Evolutionary conservation across 2,888 invertebrate species (phyloP).

Genomic region (Fissipunctia ypsillon): DNA sequence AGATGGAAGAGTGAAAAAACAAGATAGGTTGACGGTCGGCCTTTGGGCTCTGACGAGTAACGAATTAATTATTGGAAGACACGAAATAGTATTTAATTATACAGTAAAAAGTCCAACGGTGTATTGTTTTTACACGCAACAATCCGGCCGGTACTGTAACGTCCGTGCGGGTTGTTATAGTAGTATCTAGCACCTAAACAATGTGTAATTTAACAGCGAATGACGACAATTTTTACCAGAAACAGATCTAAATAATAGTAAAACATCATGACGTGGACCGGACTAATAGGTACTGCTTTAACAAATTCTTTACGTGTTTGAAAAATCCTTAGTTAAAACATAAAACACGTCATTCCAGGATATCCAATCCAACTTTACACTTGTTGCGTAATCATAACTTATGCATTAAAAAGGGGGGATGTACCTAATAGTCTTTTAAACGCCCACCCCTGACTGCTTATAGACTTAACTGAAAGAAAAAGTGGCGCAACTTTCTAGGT

Average conservation of each 20-base stretch:
- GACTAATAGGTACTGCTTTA: neutral
- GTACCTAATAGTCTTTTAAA: neutral
- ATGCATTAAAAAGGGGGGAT: neutral
- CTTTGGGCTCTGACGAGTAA: no score
- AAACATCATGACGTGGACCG: neutral
- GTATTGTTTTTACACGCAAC: no score
- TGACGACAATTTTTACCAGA: neutral
- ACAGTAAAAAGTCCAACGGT: no score
- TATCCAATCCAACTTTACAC: neutral
- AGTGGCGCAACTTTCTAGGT: neutral
- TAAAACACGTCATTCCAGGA: neutral
- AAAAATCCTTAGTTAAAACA: neutral
- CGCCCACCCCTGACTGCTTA: neutral
- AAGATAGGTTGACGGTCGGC: no score
- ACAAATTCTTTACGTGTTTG: neutral
- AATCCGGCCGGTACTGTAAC: no score
- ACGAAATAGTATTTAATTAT: no score
- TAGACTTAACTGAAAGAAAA: constrained; percentile 9
- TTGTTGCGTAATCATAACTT: constrained; percentile 19
- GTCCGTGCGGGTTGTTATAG: no score
- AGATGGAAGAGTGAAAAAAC: no score
- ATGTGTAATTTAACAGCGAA: no score
- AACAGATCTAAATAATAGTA: neutral
- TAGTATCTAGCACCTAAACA: no score
- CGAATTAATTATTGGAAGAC: no score